Conservation (phyloP, 2,797 vertebrate genomes). For the Liasis olivaceus region DNA sequence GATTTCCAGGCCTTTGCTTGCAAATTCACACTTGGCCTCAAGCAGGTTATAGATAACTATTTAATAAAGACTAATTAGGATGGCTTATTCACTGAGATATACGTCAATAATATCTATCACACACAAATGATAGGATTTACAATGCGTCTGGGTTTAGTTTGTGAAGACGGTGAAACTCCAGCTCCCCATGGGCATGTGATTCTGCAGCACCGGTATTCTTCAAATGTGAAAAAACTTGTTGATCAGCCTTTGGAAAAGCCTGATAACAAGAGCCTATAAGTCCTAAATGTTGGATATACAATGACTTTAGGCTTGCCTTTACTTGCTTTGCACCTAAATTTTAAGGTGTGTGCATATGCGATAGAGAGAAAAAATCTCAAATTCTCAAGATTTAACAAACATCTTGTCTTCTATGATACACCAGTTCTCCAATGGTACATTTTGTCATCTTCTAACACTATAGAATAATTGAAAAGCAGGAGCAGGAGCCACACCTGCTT, state of each 20-base stretch:
- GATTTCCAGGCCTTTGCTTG: conserved; percentile 1
- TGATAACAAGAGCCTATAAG: neutral
- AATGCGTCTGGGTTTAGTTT: neutral
- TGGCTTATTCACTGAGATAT: neutral
- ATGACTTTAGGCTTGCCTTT: neutral
- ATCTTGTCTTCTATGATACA: neutral
- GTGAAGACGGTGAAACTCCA: neutral
- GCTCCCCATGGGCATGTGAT: neutral
- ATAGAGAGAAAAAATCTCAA: neutral
- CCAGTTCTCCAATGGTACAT: too few relatives aligned
- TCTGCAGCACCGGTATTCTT: neutral
- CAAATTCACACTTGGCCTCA: conserved; percentile 8
- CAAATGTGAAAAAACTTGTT: neutral
- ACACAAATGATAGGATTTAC: neutral
- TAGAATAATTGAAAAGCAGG: neutral
- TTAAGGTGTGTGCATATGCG: too few relatives aligned
- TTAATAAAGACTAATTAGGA: neutral
- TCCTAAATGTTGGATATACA: neutral
- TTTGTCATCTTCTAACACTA: neutral
- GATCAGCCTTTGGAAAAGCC: neutral
- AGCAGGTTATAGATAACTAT: neutral
- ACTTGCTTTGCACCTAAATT: neutral
- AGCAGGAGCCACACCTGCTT: neutral
- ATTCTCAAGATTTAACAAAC: neutral
- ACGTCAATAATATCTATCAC: neutral